These are phyloP conservation scores for Mormyrus lacerda DNA, from an alignment of 2,113 vertebrate genomes.

Conservation along the genomic window DNA sequence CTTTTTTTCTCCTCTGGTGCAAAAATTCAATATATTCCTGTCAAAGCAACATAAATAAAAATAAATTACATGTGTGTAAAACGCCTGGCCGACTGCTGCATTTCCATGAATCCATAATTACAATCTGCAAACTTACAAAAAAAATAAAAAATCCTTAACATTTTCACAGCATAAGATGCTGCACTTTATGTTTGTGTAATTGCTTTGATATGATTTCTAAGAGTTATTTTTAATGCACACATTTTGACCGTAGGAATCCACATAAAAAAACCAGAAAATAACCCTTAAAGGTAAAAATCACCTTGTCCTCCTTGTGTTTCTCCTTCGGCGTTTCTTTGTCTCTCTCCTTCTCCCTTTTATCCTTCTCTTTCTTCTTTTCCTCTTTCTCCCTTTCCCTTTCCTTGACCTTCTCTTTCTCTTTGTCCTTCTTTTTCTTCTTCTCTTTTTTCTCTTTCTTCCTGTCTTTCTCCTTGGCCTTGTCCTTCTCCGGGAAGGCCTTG, in stretches of 20 bases:
- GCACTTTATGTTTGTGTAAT: background rate
- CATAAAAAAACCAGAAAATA: background rate
- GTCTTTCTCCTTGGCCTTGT: slow-evolving; percentile 83
- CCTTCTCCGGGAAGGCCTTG: slow-evolving; percentile 76
- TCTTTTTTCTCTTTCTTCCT: slow-evolving; percentile 94
- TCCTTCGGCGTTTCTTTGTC: slow-evolving; percentile 70
- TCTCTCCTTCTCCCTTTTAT: slow-evolving; percentile 57
- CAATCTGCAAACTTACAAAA: slow-evolving; percentile 4
- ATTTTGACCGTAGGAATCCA: background rate
- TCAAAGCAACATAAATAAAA: slow-evolving; percentile 13
- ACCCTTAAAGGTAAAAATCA: slow-evolving; percentile 33
- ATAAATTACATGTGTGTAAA: slow-evolving; percentile 4
- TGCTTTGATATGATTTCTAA: background rate
- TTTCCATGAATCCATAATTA: background rate
- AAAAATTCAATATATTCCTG: slow-evolving; percentile 8
- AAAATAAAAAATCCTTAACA: background rate
- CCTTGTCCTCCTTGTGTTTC: slow-evolving; percentile 73
- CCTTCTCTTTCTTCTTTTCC: slow-evolving; percentile 37
- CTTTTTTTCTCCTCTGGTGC: background rate
- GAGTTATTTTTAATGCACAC: background rate
- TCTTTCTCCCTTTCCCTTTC: slow-evolving; percentile 59
- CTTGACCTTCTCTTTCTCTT: slow-evolving; percentile 78
- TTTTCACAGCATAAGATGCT: background rate
- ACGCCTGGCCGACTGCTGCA: background rate
- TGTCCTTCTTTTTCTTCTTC: slow-evolving; percentile 93